A percentile compares a stretch with the other conserved stretches of the same genome.
Conservation (phyloP, 2,888 invertebrate genomes). For the Nectonema munidae region DNA sequence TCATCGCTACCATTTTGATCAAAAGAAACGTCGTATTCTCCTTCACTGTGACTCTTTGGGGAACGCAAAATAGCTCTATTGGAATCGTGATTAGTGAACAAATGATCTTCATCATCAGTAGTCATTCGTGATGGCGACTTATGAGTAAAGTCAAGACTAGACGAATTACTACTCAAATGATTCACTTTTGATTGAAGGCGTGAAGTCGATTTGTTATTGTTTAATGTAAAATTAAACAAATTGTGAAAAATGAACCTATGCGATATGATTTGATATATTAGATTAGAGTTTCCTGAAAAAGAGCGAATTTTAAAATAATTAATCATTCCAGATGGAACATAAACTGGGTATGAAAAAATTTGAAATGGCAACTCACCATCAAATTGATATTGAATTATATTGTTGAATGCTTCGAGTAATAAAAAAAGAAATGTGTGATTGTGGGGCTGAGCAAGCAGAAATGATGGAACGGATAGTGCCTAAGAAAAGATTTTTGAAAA, state of each 20-base stretch:
- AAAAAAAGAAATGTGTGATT: constrained; percentile 96
- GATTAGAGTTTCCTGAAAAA: constrained; percentile 54
- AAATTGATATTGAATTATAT: constrained; percentile 95
- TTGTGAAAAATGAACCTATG: constrained; percentile 92
- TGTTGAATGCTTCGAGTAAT: constrained; percentile 88
- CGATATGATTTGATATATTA: constrained; percentile 89
- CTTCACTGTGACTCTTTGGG: no score
- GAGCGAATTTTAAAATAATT: constrained; percentile 10
- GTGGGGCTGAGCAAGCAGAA: constrained; percentile 66
- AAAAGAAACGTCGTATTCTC: no score
- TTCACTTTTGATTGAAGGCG: constrained; percentile 50
- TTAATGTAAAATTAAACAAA: constrained; percentile 75
- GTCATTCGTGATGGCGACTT: no score
- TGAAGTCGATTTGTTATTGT: no score
- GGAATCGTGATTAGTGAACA: no score
- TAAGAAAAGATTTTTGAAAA: constrained; percentile 87
- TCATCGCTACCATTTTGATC: no score
- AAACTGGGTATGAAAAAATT: background rate
- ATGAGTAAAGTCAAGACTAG: no score
- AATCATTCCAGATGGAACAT: constrained; percentile 8
- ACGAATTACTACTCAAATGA: constrained; percentile 22
- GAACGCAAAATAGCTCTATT: no score
- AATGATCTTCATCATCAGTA: no score
- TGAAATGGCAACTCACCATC: constrained; percentile 34
- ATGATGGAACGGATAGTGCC: constrained; percentile 96